Base-by-base conservation (phyloP, 2,113 vertebrate genomes). In the Alosa alosa region DNA sequence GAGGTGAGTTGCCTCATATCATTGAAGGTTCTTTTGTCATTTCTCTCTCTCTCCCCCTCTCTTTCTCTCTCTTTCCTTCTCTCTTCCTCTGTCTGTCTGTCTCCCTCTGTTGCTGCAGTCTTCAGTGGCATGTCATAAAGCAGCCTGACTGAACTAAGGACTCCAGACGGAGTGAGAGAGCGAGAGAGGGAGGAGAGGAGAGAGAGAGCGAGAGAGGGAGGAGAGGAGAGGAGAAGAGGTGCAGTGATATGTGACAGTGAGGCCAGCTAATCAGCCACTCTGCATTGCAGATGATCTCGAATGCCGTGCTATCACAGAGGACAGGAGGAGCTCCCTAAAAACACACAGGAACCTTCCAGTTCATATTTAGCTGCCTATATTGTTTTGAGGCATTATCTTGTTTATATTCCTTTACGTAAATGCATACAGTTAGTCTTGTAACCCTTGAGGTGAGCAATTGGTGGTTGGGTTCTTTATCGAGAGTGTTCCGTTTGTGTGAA, bases 181-280 rank as follows among this genome's bases (percentile, higher is more conserved):
- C 44, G 83, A 84, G 83, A 88, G 90, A 90, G 89, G 90, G 93
- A 87, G 83, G 89, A 90, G 93, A 90, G 91, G 89, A 89, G 92
- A 90, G 89, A 25, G n/a, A 90, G 89, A 90, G 93, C 87, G 82
- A 88, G 89, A 93, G 91, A 91, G 89, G 89, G 91, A 91, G 89
- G 91, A 91, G 91, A 90, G 88, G 91, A 89, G 91, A 91, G 89
- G 91, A 91, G 91, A 90, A 87, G 91, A 89, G 92, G 90, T 91
- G 91, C 91, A 93, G 89, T 92, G 91, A 93, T 92, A 92, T 94
- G 92, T 93, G 92, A 94, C 93, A 94, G 94, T 90, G 92, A 92
- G 91, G 94, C 91, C 92, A 92, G 88, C 81, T 90, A 89, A 88
- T 86, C 49, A 86, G 93, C 90, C 90, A 84, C 89, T 88, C 91